Evolutionary conservation across 2,113 vertebrate genomes (phyloP), one percentile per base, ranked within the genome.

Genomic region (Leucoraja erinaceus): DNA sequence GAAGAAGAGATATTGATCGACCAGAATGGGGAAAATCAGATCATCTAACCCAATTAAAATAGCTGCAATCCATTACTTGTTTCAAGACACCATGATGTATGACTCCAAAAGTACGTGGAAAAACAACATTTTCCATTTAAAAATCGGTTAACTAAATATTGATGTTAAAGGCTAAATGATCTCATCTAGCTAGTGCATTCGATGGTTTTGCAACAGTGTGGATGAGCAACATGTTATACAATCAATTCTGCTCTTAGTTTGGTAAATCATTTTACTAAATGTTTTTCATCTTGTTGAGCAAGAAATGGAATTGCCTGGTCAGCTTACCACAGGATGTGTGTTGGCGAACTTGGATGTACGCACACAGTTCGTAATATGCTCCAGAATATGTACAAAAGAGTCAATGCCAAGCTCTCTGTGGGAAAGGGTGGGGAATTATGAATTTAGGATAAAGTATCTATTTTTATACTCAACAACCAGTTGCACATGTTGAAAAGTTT

Each of bases 271-370:
- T 68, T 91, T 74, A 47, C 9, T 54, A 74, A 91, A 72, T 91
- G 90, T 91, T 91, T 91, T 91, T 72, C 90, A 47, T 54, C 38
- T 10, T 47, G 18, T 91, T 72, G 90, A 68, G 68, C 66, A 72
- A 91, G 90, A 22, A 91, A 38, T 72, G 47, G 38, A 91, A 91
- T 91, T 91, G 90, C 68, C 68, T 54, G 68, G 33, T 91, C 68
- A 91, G 90, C 90, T 91, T 68, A 74, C 66, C 90, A 91, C 90
- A 91, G 90, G 68, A 91, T 91, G 90, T 74, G 68, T 72, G 90
- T 54, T 91, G 90, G 90, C 90, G 54, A 25, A 61, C 38, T 54
- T 91, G 66, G 90, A 54, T 38, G 22, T 88, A 10, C 68, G 22
- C 63, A 10, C 31, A 91, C 33, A 3, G 90, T 90, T 66, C 33